phyloP scores from a whole-genome alignment of 2,113 vertebrate species.

The Coracopsis vasa region DNA sequence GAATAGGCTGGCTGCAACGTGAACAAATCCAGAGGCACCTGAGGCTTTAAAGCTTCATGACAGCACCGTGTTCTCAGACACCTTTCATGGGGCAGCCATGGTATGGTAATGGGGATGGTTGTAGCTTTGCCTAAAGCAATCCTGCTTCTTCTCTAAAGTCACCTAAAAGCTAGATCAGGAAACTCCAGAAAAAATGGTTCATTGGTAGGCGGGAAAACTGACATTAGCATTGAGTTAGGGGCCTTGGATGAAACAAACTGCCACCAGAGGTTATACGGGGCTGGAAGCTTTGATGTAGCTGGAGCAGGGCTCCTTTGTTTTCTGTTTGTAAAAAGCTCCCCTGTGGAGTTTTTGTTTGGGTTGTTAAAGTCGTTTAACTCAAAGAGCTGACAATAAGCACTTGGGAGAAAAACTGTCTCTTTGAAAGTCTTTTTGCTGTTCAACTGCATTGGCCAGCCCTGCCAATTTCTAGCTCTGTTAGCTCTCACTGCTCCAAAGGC shows the following conservation, averaged over 20 bases:
- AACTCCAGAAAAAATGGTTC: background rate
- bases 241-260: conserved; percentile 23
- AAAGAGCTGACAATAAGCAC: conserved; percentile 53
- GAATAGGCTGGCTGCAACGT: accelerated
- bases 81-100: background rate
- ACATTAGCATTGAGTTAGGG: background rate
- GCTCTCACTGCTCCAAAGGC: conserved; percentile 1
- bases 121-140: background rate
- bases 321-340: conserved; percentile 45
- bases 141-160: background rate
- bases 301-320: conserved; percentile 54
- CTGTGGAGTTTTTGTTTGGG: conserved; percentile 53
- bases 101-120: background rate
- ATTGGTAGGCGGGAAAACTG: background rate
- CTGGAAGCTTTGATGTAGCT: conserved; percentile 48
- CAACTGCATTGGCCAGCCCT: conserved; percentile 15
- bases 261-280: conserved; percentile 1
- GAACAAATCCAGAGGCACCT: background rate
- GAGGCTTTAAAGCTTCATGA: background rate
- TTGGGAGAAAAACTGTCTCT: conserved; percentile 46
- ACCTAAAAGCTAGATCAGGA: background rate
- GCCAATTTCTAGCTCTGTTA: conserved; percentile 9
- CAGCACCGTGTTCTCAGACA: background rate
- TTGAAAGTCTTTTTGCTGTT: conserved; percentile 54
- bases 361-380: conserved; percentile 64